Base-by-base conservation (phyloP, 2,888 invertebrate species). In the Eubasilissa splendida region DNA sequence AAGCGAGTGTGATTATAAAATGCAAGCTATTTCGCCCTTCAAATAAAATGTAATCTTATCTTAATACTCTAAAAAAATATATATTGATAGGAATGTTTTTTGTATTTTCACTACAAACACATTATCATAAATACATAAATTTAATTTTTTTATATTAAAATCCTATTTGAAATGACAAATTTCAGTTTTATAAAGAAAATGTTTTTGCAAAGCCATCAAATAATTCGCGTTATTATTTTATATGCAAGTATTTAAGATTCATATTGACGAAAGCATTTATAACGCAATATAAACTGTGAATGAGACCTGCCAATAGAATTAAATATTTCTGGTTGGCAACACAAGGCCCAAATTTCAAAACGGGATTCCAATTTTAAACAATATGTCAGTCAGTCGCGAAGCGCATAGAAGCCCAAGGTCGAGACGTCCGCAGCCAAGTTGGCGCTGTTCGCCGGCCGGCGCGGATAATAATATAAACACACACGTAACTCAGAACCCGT, bases 381-480 rank as follows among this genome's bases (percentile, higher is more conserved):
- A 74, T 66, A 65, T 74, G 79, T 73, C 79, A 60, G 65, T 79
- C 79, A 70, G 59, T 63, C 22, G 74, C 56, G 74, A 60, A 71
- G 31, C 59, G 71, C 77, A 78, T 78, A 74, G 68, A 74, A 73
- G 58, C 14, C 74, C 79, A 79, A 79, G 79, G 79, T 73, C 78
- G 42, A n/a, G 73, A 31, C 14, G 54, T 50, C 65, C 54, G 65
- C 33, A 79, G 79, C 79, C 79, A 79, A 79, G 12, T 54, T 50
- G 79, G 79, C 79, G 79, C 63, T 56, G 73, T 14, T 53, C 42
- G 76, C 76, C 76, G 76, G 76, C 76, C 76, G 76, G 76, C 76
- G 42, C 50, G n/a, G n/a, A 11, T 59, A 65, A 42, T 75, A 75
- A 60, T 60, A 74, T 14, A 12, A 60, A 75, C 75, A 75, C 75